These are phyloP conservation scores for Paramisgurnus dabryanus DNA, from an alignment of 2,113 vertebrate species.

Conservation along the genomic window DNA sequence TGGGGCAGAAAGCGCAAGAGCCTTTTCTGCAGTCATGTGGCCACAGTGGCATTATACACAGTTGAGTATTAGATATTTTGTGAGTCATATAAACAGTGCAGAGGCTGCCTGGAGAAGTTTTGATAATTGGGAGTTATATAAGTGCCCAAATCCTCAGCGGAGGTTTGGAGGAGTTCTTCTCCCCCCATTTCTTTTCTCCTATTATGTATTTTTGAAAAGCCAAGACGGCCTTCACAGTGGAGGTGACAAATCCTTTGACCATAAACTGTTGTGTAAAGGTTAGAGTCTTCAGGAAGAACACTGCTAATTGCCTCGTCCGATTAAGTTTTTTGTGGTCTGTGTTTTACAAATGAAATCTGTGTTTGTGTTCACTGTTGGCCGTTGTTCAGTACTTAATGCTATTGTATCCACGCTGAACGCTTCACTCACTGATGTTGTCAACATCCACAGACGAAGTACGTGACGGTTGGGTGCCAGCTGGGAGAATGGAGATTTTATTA, in stretches of 20 bases:
- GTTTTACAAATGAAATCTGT: slow-evolving; percentile 78
- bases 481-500: slow-evolving; percentile 67
- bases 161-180: slow-evolving; percentile 72
- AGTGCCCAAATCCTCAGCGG: slow-evolving; percentile 81
- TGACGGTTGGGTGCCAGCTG: slow-evolving; percentile 55
- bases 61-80: slow-evolving; percentile 81
- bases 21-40: slow-evolving; percentile 82
- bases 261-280: slow-evolving; percentile 78
- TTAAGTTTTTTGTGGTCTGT: slow-evolving; percentile 62
- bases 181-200: slow-evolving; percentile 59
- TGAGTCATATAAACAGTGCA: slow-evolving; percentile 81
- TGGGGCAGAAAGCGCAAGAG: slow-evolving; percentile 83
- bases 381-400: slow-evolving; percentile 36
- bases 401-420: slow-evolving; percentile 43
- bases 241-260: slow-evolving; percentile 83
- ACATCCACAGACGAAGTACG: slow-evolving; percentile 52
- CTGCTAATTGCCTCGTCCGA: slow-evolving; percentile 78
- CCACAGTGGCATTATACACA: slow-evolving; percentile 82
- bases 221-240: slow-evolving; percentile 72
- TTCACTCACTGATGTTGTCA: slow-evolving; percentile 52
- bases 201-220: slow-evolving; percentile 79
- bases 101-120: slow-evolving; percentile 75
- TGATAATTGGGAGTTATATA: slow-evolving; percentile 85
- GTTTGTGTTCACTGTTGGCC: slow-evolving; percentile 56
- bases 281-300: slow-evolving; percentile 74